Percentiles rank a stretch among this genome's conserved stretches.
Evolutionary conservation across 2,888 invertebrate genomes (phyloP).

Genomic region (Lamproptera curius): DNA sequence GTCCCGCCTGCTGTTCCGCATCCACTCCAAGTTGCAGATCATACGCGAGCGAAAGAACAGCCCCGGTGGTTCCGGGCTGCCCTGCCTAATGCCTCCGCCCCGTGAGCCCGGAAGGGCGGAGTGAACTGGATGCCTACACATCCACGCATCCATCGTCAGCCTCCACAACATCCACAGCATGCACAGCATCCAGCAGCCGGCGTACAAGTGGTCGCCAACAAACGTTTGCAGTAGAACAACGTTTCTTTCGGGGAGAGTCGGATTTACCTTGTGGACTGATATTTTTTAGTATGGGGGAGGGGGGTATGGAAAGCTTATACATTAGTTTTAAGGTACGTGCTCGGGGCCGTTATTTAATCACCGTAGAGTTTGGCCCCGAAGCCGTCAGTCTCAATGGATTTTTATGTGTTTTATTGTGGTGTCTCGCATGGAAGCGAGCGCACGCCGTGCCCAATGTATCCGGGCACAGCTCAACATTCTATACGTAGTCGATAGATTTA

Average conservation of each 20-base stretch:
- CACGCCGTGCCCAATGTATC: conserved; percentile 1
- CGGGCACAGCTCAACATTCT: not conserved
- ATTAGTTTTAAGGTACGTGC: not conserved
- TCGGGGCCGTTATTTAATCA: not conserved
- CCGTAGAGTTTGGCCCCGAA: not conserved
- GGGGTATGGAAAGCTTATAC: not conserved
- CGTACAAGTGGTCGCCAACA: too few relatives aligned
- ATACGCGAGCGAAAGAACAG: conserved; percentile 25
- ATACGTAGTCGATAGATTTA: not conserved
- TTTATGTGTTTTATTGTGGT: not conserved
- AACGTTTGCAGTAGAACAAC: not conserved
- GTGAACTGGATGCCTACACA: not conserved
- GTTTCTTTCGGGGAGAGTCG: not conserved
- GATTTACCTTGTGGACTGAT: not conserved
- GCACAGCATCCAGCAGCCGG: too few relatives aligned
- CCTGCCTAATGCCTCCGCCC: not conserved
- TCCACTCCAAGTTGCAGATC: conserved; percentile 84
- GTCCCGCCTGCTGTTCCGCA: conserved; percentile 92
- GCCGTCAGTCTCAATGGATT: not conserved
- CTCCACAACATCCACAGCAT: too few relatives aligned
- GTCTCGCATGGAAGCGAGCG: too few relatives aligned
- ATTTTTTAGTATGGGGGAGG: not conserved
- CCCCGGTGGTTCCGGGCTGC: not conserved
- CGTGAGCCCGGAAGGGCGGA: not conserved
- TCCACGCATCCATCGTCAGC: not conserved